Conservation (phyloP, 2,888 invertebrate genomes). For the Vannuccia rotundouncinata region DNA sequence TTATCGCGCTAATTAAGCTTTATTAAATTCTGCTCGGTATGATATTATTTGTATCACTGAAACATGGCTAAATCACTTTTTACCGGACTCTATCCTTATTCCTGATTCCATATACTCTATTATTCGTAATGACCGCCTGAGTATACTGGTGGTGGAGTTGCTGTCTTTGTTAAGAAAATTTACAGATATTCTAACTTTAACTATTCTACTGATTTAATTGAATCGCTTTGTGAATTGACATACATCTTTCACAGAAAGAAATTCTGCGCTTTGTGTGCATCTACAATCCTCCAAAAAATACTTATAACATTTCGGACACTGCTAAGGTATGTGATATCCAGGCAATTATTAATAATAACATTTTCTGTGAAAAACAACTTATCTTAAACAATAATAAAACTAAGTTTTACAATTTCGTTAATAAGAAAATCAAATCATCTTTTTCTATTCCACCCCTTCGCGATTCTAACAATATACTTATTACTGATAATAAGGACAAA, state of each 20-base stretch:
- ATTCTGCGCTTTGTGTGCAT: background rate
- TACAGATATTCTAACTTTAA: background rate
- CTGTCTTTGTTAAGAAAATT: background rate
- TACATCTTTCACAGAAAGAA: background rate
- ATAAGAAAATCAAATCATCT: too few relatives aligned
- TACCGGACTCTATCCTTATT: background rate
- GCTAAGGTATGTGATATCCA: background rate
- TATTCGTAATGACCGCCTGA: background rate
- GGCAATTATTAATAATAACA: too few relatives aligned
- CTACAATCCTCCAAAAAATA: background rate
- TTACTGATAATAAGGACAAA: too few relatives aligned
- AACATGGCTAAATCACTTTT: background rate
- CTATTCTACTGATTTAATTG: background rate
- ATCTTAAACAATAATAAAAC: too few relatives aligned
- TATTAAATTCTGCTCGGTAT: too few relatives aligned
- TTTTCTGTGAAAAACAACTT: too few relatives aligned
- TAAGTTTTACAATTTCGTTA: too few relatives aligned
- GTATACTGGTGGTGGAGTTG: background rate
- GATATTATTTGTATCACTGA: too few relatives aligned
- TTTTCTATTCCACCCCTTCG: too few relatives aligned
- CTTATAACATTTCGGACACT: background rate
- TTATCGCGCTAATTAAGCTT: too few relatives aligned
- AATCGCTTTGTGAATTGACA: background rate
- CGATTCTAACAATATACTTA: too few relatives aligned
- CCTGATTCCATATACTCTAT: background rate